phyloP scores from a whole-genome alignment of 2,797 vertebrate species.

The Trematocara caparti region DNA sequence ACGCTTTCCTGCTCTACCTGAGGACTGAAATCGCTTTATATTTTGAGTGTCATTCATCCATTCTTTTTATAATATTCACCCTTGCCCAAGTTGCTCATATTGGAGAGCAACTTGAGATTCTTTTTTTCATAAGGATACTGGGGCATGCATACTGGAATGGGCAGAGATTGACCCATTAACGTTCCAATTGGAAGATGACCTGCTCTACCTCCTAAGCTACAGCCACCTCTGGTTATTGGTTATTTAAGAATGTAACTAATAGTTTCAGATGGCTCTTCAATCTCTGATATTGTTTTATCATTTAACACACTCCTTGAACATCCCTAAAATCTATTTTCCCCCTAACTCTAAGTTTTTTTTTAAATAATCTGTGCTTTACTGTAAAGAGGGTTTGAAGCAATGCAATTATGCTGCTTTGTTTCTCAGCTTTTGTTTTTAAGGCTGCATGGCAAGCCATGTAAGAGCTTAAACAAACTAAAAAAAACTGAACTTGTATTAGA shows the following conservation, averaged over 20 bases:
- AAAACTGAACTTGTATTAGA: background rate
- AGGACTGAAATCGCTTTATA: fast-evolving
- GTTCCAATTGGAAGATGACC: fast-evolving
- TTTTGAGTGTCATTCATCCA: background rate
- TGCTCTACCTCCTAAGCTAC: background rate
- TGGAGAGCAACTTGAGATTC: background rate
- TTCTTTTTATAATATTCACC: background rate
- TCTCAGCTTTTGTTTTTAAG: background rate
- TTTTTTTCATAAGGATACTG: background rate
- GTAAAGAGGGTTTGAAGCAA: background rate
- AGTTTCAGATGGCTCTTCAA: background rate
- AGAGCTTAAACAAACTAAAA: background rate
- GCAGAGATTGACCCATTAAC: background rate
- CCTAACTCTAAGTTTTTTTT: background rate
- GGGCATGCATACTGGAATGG: background rate
- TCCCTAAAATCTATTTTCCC: background rate
- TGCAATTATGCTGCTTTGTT: background rate
- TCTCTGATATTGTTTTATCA: background rate
- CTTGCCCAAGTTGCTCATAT: background rate
- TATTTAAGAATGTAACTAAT: background rate
- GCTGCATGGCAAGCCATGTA: background rate
- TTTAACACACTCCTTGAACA: background rate
- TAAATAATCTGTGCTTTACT: background rate
- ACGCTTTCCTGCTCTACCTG: background rate
- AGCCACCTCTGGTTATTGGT: background rate